Evolutionary conservation across 2,888 invertebrate genomes (phyloP), one percentile per base, ranked within the genome.

Genomic region (Latrodectus elegans): DNA sequence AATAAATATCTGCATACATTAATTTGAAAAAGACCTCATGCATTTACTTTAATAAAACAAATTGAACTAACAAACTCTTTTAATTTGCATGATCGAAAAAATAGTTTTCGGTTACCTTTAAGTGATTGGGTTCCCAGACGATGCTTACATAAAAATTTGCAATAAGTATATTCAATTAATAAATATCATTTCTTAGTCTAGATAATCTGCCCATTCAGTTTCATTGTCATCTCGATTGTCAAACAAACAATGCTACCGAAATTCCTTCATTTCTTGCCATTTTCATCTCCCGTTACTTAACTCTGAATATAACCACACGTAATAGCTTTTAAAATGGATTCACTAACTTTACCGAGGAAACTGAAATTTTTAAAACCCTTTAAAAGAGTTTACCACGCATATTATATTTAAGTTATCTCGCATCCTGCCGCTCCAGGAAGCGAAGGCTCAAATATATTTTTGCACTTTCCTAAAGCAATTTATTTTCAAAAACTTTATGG

Each of bases 331-430:
- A 74, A 81, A 81, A 73, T 74, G 67, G 75, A 53, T 82, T 70
- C 49, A 6, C 55, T 60, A 15, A 11, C 51, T 53, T 53, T 68
- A 53, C 75, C 55, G 68, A 53, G 14, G 49, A 75, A 75, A 75
- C 22, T 68, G 74, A 75, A 75, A 82, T 82, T 82, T 82, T 82
- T 82, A 75, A 60, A 60, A 75, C 75, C 38, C 67, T 65, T 79
- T 79, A 79, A 84, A 71, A 70, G 84, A 79, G 73, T 84, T 84
- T 74, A 84, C 64, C 73, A 38, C 26, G 68, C 78, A 70, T 84
- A 84, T 84, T 84, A 84, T 84, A 84, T 84, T 65, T 49, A 15
- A 67, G 84, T 84, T 84, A 84, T 84, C 84, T 78, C 26, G 60
- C 73, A 74, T 84, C 84, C 84, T 52, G 68, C 52, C 55, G 70